Base-by-base conservation (phyloP, 2,888 invertebrate genomes). In the Ophion slaviceki region DNA sequence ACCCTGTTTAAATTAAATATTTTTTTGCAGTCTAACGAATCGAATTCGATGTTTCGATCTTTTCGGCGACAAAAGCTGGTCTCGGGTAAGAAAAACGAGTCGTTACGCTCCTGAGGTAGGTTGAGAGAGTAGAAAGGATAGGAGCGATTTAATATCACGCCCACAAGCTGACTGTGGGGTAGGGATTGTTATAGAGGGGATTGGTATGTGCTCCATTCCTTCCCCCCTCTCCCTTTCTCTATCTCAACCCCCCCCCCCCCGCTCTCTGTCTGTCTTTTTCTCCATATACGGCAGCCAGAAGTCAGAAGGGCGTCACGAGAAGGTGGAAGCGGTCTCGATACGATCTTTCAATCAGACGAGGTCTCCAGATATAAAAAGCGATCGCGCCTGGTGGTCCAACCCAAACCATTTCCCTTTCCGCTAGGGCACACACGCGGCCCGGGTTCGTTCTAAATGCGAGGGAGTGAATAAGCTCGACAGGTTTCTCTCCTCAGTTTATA, bases 121-220 rank as follows among this genome's bases (percentile, higher is more conserved):
- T 0, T 47, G 45, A 67, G 53, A 80, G 24, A 85, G 84, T 88
- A 87, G 87, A 89, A 70, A 91, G 91, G 90, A 90, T 89, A 90
- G 91, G 88, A 89, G 89, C 92, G 90, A 93, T 93, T 93, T 92
- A 92, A 93, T 92, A 93, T 93, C 93, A 92, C 93, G 93, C 93
- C 93, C 93, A 92, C 92, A 88, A 62, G 67, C 40, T 28, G 57
- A 68, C 40, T 20, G 75, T 45, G 40, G 75, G 64, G 75, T 47
- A 47, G 75, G 75, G 75, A 28, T 17, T 2, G 45, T 64, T 75
- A 47, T 62, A 64, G 47, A 47, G 53, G 64, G 64, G 75, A 64
- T 76, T 76, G 64, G 75, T 66, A 32, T 53, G 4, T n/a, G 47
- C 28, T 53, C 62, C 67, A 10, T 17, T 53, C 62, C 67, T 32